These are phyloP conservation scores for Carassius carassius DNA, from an alignment of 2,113 vertebrate species.

Conservation along the genomic window DNA sequence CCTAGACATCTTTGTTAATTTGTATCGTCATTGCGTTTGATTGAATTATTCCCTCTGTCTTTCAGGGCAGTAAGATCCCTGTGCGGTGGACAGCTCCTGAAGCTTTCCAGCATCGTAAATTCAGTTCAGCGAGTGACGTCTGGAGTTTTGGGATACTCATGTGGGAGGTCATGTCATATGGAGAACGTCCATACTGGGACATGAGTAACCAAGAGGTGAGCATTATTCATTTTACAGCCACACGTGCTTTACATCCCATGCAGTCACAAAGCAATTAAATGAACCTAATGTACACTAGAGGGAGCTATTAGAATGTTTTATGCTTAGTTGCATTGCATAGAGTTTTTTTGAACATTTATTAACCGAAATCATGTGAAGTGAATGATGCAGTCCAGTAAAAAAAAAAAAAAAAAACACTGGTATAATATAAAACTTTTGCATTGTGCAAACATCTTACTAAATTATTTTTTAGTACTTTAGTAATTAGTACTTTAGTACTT, in stretches of 20 bases:
- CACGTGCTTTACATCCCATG: too few relatives aligned
- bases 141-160: slow-evolving; percentile 98
- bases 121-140: slow-evolving; percentile 90
- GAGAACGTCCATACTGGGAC: slow-evolving; percentile 96
- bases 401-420: too few relatives aligned
- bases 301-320: background rate
- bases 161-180: slow-evolving; percentile 99
- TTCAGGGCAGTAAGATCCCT: slow-evolving; percentile 87
- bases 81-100: slow-evolving; percentile 95
- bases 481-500: too few relatives aligned
- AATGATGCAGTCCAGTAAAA: background rate
- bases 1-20: background rate
- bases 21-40: background rate
- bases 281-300: slow-evolving; percentile 21
- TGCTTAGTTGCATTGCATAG: background rate
- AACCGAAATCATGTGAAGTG: background rate
- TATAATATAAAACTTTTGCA: too few relatives aligned
- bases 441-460: background rate
- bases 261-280: background rate
- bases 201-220: slow-evolving; percentile 95
- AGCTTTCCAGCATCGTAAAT: slow-evolving; percentile 91
- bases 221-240: background rate
- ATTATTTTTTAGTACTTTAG: too few relatives aligned
- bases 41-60: background rate
- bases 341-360: background rate